Conservation (phyloP, 2,797 vertebrate genomes). For the Yasuhikotakia modesta region DNA sequence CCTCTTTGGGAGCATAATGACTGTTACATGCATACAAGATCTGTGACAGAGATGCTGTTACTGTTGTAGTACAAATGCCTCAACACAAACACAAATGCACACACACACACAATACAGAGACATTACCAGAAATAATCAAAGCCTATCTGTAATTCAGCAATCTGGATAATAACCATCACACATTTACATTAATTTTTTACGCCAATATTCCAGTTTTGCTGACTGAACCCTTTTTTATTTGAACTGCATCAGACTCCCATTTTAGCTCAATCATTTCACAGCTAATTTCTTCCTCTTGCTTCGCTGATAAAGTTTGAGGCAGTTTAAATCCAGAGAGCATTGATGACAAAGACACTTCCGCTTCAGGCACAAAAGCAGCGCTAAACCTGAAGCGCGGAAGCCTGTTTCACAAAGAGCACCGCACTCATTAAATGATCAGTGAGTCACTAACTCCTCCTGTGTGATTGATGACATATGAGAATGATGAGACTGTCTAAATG, state of each 20-base stretch:
- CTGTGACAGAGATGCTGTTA: not conserved
- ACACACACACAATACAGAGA: not conserved
- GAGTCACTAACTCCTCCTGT: constrained; percentile 42
- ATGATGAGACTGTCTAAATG: constrained; percentile 41
- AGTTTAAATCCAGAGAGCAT: constrained; percentile 38
- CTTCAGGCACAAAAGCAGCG: constrained; percentile 30
- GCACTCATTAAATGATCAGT: constrained; percentile 47
- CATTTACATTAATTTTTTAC: constrained; percentile 4
- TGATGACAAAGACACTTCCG: constrained; percentile 46
- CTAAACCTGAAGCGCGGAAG: constrained; percentile 34
- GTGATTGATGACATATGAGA: constrained; percentile 35
- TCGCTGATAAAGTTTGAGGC: constrained; percentile 30
- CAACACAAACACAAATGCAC: not conserved
- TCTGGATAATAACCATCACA: not conserved
- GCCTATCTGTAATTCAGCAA: not conserved
- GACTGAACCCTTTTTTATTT: constrained; percentile 32
- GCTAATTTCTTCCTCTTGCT: constrained; percentile 32
- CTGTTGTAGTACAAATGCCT: not conserved
- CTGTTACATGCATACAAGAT: constrained; percentile 1
- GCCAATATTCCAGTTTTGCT: constrained; percentile 34
- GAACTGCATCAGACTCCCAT: not conserved
- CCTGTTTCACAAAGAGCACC: constrained; percentile 27
- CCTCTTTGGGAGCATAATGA: constrained; percentile 20
- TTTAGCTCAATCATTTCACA: constrained; percentile 1
- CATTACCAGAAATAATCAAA: constrained; percentile 1